phyloP scores from a whole-genome alignment of 2,797 vertebrate species.

The Euphonia xanthogaster region DNA sequence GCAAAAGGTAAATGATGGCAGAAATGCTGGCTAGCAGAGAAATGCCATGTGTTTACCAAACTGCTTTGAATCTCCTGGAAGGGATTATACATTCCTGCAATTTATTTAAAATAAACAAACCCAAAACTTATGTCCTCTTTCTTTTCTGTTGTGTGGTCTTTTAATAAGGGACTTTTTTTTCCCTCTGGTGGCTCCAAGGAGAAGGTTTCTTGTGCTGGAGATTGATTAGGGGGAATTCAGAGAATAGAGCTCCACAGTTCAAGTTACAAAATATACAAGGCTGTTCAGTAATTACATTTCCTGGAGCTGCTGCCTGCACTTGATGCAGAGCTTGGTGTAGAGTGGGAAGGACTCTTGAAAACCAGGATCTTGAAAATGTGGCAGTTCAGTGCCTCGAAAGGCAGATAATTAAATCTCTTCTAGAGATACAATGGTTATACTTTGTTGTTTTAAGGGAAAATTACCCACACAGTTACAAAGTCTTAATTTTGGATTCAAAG shows the following conservation, averaged over 20 bases:
- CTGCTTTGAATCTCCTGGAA: not conserved
- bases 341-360: constrained; percentile 3
- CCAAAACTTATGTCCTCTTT: not conserved
- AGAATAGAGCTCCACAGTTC: constrained; percentile 17
- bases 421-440: not conserved
- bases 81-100: not conserved
- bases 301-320: constrained; percentile 13
- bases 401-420: not conserved
- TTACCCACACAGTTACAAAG: not conserved
- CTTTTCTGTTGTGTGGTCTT: not conserved
- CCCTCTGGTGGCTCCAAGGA: constrained; percentile 1
- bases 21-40: not conserved
- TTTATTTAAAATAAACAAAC: not conserved
- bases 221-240: constrained; percentile 9
- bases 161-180: not conserved
- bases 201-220: constrained; percentile 33
- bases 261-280: constrained; percentile 47
- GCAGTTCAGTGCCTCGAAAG: not conserved
- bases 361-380: not conserved
- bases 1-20: not conserved
- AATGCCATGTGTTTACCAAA: not conserved
- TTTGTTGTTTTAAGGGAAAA: not conserved
- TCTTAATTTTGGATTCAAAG: not conserved
- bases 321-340: not conserved
- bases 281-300: constrained; percentile 50